These are phyloP conservation scores for Heteromurus nitidus DNA, from an alignment of 2,888 invertebrate species.

Conservation along the genomic window DNA sequence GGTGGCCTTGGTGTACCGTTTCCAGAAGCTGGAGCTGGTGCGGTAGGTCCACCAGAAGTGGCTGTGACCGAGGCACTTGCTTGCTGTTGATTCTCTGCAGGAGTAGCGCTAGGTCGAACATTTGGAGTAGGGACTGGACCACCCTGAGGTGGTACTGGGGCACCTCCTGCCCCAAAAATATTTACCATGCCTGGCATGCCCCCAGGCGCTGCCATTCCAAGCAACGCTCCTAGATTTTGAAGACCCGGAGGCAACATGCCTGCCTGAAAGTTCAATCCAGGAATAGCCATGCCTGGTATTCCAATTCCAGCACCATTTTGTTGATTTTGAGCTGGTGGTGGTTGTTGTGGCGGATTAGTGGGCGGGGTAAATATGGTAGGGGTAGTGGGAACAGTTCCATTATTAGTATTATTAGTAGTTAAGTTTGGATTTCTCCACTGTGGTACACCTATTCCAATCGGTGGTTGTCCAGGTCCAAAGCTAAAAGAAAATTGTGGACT, in stretches of 20 bases:
- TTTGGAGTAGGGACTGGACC: slow-evolving; percentile 19
- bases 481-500: not conserved
- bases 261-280: slow-evolving; percentile 22
- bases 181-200: slow-evolving; percentile 36
- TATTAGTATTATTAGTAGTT: slow-evolving; percentile 41
- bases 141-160: not conserved
- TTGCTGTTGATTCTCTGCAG: slow-evolving; percentile 38
- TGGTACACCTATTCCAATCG: not conserved
- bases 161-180: slow-evolving; percentile 46
- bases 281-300: not conserved
- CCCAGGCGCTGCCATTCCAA: slow-evolving; percentile 39
- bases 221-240: slow-evolving; percentile 55
- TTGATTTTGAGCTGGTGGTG: not conserved
- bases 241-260: slow-evolving; percentile 28
- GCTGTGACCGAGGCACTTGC: slow-evolving; percentile 69
- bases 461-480: not conserved
- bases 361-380: slow-evolving; percentile 20
- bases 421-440: slow-evolving; percentile 17
- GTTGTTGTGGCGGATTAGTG: not conserved
- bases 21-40: slow-evolving; percentile 59
- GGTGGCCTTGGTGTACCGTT: not conserved
- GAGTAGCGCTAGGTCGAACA: slow-evolving; percentile 30
- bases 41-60: slow-evolving; percentile 45
- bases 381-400: slow-evolving; percentile 51
- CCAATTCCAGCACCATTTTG: not conserved